These are phyloP conservation scores for Drosophila prosaltans DNA, from an alignment of 1,140 invertebrate genomes.

Conservation along the genomic window DNA sequence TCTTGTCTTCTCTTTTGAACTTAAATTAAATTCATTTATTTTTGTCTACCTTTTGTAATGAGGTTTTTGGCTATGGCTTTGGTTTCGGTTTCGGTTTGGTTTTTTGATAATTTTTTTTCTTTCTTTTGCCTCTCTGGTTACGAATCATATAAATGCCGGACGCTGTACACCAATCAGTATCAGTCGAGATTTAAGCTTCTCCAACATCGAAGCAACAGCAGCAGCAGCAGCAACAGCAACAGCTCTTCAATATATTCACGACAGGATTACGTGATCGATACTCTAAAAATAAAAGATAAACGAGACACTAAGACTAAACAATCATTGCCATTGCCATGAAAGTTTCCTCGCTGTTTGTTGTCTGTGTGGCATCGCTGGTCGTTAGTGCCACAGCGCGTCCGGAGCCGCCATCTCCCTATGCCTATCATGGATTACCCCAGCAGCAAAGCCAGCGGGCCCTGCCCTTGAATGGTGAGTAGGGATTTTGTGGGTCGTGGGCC, in stretches of 20 bases:
- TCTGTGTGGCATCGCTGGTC: constrained; percentile 80
- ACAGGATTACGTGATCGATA: constrained; percentile 70
- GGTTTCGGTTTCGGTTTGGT: constrained; percentile 32
- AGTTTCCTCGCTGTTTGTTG: constrained; percentile 82
- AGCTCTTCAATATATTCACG: constrained; percentile 20
- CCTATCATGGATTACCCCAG: constrained; percentile 84
- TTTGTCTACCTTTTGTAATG: constrained; percentile 75
- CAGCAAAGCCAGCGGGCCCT: constrained; percentile 79
- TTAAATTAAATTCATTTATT: constrained; percentile 75
- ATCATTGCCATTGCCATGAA: constrained; percentile 54
- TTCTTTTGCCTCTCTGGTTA: constrained; percentile 10
- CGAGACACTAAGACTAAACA: constrained; percentile 46
- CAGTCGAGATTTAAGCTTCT: constrained; percentile 68
- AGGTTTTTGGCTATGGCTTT: constrained; percentile 60
- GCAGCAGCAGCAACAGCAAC: constrained; percentile 21
- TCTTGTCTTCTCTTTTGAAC: constrained; percentile 63
- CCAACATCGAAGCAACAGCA: constrained; percentile 47
- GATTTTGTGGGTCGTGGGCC: too few relatives aligned
- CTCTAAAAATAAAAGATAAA: constrained; percentile 5
- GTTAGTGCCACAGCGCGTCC: constrained; percentile 84
- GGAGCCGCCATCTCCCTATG: constrained; percentile 85
- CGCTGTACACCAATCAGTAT: constrained; percentile 46
- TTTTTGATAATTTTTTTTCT: constrained; percentile 7
- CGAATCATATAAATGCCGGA: constrained; percentile 71
- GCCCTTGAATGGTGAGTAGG: constrained; percentile 68